Conservation (phyloP, 2,888 invertebrate species). For the Ashinkailepas kermadecensis region DNA sequence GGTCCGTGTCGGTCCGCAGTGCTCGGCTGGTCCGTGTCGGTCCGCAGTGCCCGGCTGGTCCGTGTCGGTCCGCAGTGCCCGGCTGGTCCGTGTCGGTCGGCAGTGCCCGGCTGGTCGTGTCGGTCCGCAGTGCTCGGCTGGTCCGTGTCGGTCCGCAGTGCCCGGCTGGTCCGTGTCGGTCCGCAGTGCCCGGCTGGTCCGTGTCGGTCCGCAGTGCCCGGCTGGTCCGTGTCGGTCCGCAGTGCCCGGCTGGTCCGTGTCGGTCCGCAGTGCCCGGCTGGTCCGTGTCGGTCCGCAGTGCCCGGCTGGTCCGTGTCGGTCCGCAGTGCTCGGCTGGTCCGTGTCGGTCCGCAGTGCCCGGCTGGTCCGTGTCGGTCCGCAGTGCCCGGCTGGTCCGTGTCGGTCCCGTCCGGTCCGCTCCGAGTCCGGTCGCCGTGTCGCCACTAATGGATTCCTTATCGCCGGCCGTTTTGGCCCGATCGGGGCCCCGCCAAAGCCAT, state of each 20-base stretch:
- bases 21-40: no score
- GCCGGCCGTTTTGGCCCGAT: neutral
- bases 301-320: neutral
- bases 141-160: neutral
- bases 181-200: no score
- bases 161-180: neutral
- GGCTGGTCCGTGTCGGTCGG: neutral
- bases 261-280: neutral
- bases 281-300: neutral
- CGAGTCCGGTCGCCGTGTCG: neutral
- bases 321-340: no score
- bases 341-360: no score
- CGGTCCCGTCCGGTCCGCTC: neutral
- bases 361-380: neutral
- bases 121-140: no score
- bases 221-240: neutral
- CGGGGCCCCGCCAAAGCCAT: neutral
- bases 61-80: no score
- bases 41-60: neutral
- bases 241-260: no score
- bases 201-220: no score
- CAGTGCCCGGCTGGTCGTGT: no score
- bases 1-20: neutral
- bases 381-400: neutral
- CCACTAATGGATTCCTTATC: slow-evolving; percentile 3